These are phyloP conservation scores for Athripsodes cinereus DNA, from an alignment of 2,888 invertebrate genomes.

Conservation along the genomic window DNA sequence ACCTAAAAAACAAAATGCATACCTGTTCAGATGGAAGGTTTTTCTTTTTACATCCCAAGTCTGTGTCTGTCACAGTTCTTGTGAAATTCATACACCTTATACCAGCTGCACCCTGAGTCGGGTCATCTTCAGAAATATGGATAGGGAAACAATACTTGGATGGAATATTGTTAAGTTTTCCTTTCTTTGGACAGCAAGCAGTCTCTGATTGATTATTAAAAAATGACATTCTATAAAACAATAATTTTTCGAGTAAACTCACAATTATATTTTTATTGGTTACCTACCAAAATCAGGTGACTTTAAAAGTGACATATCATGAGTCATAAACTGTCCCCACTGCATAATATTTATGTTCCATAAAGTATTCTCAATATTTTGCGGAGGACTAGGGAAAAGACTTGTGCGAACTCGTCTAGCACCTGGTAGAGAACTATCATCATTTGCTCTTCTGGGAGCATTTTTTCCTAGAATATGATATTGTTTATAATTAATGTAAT, in stretches of 20 bases:
- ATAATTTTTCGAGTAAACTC: too few species aligned
- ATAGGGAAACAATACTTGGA: conserved; percentile 44
- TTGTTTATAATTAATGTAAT: not conserved
- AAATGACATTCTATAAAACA: not conserved
- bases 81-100: conserved; percentile 68
- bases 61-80: conserved; percentile 60
- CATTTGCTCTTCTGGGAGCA: not conserved
- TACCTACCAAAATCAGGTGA: conserved; percentile 15
- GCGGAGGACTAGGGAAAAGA: conserved; percentile 35
- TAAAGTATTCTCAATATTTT: conserved; percentile 32
- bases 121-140: conserved; percentile 35
- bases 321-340: conserved; percentile 57
- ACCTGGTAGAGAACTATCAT: conserved; percentile 32
- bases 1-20: too few species aligned
- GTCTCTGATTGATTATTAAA: too few species aligned
- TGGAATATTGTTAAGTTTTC: conserved; percentile 27
- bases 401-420: conserved; percentile 33
- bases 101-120: conserved; percentile 40
- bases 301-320: conserved; percentile 47
- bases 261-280: too few species aligned
- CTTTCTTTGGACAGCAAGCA: conserved; percentile 30
- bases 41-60: conserved; percentile 57
- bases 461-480: conserved; percentile 5
- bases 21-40: conserved; percentile 67
- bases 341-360: conserved; percentile 42